Percentiles rank a stretch among this genome's conserved stretches.
phyloP scores from a whole-genome alignment of 2,888 invertebrate species.

The Eumacrocentrus americanus region DNA sequence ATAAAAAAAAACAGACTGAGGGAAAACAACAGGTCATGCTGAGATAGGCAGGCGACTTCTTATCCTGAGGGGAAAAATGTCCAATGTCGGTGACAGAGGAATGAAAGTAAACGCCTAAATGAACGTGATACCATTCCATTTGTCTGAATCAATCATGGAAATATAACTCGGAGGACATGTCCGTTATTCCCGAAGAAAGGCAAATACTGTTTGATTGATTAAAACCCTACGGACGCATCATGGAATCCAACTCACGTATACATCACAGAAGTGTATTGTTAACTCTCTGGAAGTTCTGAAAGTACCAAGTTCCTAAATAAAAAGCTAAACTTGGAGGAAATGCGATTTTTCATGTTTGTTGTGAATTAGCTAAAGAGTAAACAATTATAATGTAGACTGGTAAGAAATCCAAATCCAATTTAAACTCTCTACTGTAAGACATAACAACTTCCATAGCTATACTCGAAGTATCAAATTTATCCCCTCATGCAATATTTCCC shows the following conservation, averaged over 20 bases:
- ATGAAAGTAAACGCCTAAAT: neutral
- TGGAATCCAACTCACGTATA: neutral
- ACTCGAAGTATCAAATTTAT: no score
- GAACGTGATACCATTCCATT: neutral
- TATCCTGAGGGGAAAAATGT: no score
- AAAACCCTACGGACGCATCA: neutral
- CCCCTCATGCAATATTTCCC: no score
- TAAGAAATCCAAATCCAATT: no score
- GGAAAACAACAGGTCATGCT: no score
- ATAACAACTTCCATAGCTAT: no score
- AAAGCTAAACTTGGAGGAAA: neutral
- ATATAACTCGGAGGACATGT: neutral
- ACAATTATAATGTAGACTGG: no score
- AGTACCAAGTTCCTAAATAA: neutral
- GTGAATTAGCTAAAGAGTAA: no score
- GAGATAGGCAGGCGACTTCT: neutral
- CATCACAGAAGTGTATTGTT: neutral
- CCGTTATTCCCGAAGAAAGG: neutral
- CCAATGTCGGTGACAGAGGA: neutral
- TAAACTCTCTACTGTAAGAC: no score
- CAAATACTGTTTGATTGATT: neutral
- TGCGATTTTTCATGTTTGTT: no score
- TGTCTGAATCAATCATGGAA: neutral
- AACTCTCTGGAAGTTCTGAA: neutral
- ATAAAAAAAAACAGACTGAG: no score